phyloP scores from a whole-genome alignment of 2,888 invertebrate genomes.

The Rotaria macrura region DNA sequence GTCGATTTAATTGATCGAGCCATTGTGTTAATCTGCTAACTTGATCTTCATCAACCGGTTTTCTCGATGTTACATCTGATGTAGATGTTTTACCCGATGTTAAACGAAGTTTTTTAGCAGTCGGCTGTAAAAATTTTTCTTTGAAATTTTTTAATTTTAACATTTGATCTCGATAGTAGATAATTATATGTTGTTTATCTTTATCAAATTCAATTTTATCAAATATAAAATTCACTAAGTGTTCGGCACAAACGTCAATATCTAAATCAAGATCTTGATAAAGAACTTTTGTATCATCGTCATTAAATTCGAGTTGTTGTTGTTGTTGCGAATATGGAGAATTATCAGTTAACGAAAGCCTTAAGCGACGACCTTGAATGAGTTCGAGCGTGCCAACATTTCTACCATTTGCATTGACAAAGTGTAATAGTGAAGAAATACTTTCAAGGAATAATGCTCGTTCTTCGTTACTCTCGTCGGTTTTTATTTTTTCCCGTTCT shows the following conservation, averaged over 20 bases:
- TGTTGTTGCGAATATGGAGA: not conserved
- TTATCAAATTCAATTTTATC: not conserved
- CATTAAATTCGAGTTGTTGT: constrained; percentile 9
- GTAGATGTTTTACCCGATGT: not conserved
- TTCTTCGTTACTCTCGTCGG: not conserved
- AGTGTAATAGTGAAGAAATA: constrained; percentile 13
- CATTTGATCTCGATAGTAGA: not conserved
- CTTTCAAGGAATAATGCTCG: not conserved
- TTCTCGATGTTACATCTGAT: not conserved
- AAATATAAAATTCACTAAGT: not conserved
- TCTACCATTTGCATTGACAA: constrained; percentile 14
- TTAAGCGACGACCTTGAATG: constrained; percentile 1
- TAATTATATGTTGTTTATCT: not conserved
- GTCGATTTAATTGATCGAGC: constrained; percentile 15
- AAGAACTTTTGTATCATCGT: not conserved
- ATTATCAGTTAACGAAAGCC: not conserved
- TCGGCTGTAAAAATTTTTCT: not conserved
- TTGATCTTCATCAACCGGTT: not conserved
- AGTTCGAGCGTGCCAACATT: constrained; percentile 13
- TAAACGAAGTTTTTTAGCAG: not conserved
- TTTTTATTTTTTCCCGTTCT: constrained; percentile 8
- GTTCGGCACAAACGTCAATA: not conserved
- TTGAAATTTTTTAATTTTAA: not conserved
- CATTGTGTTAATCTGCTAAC: not conserved
- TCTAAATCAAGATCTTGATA: not conserved